Evolutionary conservation across 2,113 vertebrate genomes (phyloP), one percentile per base, ranked within the genome.

Genomic region (Hemichromis elongatus): DNA sequence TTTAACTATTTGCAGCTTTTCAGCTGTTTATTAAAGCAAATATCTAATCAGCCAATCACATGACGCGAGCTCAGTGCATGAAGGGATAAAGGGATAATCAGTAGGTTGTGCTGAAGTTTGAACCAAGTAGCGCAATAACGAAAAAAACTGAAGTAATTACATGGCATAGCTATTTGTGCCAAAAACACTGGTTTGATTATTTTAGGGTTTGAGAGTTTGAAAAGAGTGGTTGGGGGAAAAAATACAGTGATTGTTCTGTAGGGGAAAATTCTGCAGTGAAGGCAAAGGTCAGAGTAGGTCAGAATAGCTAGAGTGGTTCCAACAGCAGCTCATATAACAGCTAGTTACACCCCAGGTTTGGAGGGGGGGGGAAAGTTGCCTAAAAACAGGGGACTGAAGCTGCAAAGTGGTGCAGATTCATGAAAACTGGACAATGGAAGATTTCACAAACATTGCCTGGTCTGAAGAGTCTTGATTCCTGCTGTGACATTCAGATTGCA

Each of bases 231-330:
- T n/a, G 26, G 26, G 40, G 21, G 4, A n/a, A 40, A 13, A 26
- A 45, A 45, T 73, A 18, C 42, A 18, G 40, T 10, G 37, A 73
- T 42, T 50, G 47, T 50, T 50, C 42, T 30, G 24, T 50, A 45
- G 24, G 16, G 42, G 13, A 0, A 73, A 50, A 73, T 50, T 5
- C 24, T 26, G 12, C 42, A 73, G 68, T 50, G 24, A 73, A 30
- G 42, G 68, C 42, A 75, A 75, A 75, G 45, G 70, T 52, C 70
- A 52, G 70, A 75, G 18, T n/a, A 75, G 47, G n/a, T n/a, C n/a
- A n/a, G 45, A 75, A 50, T 52, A 52, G 26, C 6, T 19, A 52
- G 45, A 50, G 18, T n/a, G 42, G 70, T 47, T 52, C 45, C 45
- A 50, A 30, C 45, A 75, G 45, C 26, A 30, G 52, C 66, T 70